phyloP scores from a whole-genome alignment of 1,140 invertebrate genomes.

The Frieseomelitta varia region DNA sequence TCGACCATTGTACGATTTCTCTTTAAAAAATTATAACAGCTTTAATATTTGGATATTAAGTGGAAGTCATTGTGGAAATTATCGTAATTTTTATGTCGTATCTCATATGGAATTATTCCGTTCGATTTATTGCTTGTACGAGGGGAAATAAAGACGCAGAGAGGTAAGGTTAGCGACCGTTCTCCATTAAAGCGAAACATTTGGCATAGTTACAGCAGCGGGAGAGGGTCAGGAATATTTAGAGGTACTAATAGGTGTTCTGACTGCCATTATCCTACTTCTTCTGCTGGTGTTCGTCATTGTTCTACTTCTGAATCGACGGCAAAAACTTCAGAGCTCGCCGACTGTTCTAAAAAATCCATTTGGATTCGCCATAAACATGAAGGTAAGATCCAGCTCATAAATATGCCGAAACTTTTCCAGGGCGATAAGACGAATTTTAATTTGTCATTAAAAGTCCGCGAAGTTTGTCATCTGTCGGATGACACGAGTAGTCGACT shows the following conservation, averaged over 20 bases:
- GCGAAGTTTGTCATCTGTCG: conserved; percentile 5
- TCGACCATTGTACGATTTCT: no score
- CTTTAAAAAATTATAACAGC: no score
- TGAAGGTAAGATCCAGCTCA: conserved; percentile 83
- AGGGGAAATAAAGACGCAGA: background rate
- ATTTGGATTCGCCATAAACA: conserved; percentile 86
- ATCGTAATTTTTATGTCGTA: background rate
- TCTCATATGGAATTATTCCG: background rate
- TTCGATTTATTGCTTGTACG: background rate
- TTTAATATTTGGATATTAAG: no score
- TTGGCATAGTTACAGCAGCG: conserved; percentile 83
- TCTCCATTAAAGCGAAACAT: conserved; percentile 46
- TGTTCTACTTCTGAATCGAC: conserved; percentile 86
- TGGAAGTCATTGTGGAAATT: no score
- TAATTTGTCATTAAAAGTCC: conserved; percentile 50
- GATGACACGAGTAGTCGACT: background rate
- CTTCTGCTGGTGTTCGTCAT: conserved; percentile 86
- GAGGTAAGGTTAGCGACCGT: background rate
- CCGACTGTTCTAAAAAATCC: conserved; percentile 86
- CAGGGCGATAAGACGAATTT: conserved; percentile 22
- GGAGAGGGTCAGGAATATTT: conserved; percentile 86
- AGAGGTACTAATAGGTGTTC: conserved; percentile 88
- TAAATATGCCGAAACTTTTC: conserved; percentile 51
- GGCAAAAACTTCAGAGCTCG: conserved; percentile 86
- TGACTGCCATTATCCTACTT: conserved; percentile 88